Conservation (phyloP, 2,888 invertebrate species). For the Spilosoma lubricipeda region DNA sequence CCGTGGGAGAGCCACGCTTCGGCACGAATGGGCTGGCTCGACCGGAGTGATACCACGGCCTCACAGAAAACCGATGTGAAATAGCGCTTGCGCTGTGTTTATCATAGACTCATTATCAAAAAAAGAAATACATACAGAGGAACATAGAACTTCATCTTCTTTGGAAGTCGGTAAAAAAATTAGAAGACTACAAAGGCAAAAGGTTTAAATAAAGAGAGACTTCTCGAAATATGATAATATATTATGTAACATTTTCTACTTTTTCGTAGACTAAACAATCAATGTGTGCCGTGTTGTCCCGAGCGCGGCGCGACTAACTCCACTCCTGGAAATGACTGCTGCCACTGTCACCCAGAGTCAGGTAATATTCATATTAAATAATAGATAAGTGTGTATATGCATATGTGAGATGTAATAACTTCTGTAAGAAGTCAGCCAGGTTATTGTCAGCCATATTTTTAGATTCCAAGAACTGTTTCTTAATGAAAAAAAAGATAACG, state of each 20-base stretch:
- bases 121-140: no score
- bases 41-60: no score
- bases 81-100: no score
- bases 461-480: no score
- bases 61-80: no score
- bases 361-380: constrained; percentile 72
- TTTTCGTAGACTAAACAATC: constrained; percentile 87
- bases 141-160: no score
- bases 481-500: no score
- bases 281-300: constrained; percentile 91
- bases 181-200: background rate
- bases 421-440: background rate
- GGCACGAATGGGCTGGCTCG: no score
- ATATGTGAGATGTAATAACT: background rate
- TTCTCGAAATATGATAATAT: background rate
- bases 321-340: constrained; percentile 85
- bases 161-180: no score
- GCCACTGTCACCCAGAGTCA: constrained; percentile 89
- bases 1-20: no score
- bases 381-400: background rate
- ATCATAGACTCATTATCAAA: background rate
- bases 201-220: background rate
- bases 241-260: background rate
- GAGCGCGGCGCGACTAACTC: constrained; percentile 69
- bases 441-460: no score